Evolutionary conservation across 2,888 invertebrate species (phyloP).

Genomic region (Frankliniella fusca): DNA sequence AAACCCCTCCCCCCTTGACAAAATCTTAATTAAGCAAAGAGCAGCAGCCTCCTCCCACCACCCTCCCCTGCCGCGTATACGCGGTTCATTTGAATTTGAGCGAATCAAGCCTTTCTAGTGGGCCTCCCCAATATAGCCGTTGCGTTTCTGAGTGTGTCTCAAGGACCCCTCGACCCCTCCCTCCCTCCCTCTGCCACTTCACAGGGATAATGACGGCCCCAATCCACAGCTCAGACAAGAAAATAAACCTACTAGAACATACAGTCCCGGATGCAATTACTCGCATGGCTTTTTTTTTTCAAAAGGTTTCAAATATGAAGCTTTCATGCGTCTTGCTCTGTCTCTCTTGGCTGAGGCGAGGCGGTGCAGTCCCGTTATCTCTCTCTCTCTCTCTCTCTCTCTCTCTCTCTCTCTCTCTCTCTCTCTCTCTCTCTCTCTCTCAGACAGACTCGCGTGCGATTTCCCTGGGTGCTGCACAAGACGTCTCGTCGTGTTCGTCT

Average conservation of each 20-base stretch:
- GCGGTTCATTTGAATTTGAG: conserved; percentile 26
- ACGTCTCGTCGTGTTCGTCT: no score
- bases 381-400: neutral
- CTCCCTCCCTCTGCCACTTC: no score
- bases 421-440: neutral
- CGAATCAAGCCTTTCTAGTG: neutral
- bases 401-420: neutral
- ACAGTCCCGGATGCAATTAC: no score
- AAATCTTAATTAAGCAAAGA: conserved; percentile 23
- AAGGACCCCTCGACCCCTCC: neutral
- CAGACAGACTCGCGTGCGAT: neutral
- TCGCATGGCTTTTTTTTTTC: neutral
- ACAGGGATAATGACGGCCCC: no score
- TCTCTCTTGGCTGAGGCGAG: no score
- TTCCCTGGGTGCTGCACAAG: no score
- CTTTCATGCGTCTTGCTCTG: no score
- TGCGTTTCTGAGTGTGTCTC: no score
- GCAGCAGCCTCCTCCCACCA: neutral
- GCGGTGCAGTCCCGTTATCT: neutral
- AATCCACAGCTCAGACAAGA: no score
- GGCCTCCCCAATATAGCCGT: no score
- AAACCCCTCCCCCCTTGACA: neutral
- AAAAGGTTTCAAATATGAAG: no score
- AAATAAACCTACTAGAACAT: no score
- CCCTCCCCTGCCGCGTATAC: neutral